A percentile compares a stretch with the other conserved stretches of the same genome.
Conservation (phyloP, 2,797 vertebrate species). For the Anguilla obscura region DNA sequence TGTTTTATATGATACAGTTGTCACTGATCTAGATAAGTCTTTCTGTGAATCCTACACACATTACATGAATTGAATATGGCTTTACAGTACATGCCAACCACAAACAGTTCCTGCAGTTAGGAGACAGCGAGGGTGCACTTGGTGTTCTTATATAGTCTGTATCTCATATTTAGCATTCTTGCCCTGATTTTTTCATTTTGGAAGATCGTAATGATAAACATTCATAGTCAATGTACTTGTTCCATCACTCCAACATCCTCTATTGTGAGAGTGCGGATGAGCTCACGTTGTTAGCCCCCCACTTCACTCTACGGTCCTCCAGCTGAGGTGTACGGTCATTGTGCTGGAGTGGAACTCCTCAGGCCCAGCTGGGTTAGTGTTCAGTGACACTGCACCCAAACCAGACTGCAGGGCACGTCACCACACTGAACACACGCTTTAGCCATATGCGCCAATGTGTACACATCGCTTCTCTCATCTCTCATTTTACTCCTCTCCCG, state of each 20-base stretch:
- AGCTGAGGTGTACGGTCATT: neutral
- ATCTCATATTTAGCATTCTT: neutral
- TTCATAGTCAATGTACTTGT: neutral
- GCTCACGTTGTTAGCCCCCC: neutral
- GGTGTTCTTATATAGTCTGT: neutral
- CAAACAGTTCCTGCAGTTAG: neutral
- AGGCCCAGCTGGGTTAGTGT: neutral
- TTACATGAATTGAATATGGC: neutral
- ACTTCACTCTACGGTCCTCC: neutral
- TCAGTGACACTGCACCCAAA: neutral
- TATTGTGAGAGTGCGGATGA: neutral
- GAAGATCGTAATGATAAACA: neutral
- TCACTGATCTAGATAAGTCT: neutral
- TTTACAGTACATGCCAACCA: neutral
- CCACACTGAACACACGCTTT: neutral
- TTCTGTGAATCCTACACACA: neutral
- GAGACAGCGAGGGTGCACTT: neutral
- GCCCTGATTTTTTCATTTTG: neutral
- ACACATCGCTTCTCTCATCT: neutral
- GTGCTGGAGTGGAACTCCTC: neutral
- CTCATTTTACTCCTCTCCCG: neutral
- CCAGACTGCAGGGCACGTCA: neutral
- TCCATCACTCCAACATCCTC: neutral
- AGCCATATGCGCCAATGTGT: neutral
- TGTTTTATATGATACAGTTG: neutral